A percentile compares a stretch with the other conserved stretches of the same genome.
Evolutionary conservation across 2,797 vertebrate species (phyloP).

Genomic region (Acomys russatus): DNA sequence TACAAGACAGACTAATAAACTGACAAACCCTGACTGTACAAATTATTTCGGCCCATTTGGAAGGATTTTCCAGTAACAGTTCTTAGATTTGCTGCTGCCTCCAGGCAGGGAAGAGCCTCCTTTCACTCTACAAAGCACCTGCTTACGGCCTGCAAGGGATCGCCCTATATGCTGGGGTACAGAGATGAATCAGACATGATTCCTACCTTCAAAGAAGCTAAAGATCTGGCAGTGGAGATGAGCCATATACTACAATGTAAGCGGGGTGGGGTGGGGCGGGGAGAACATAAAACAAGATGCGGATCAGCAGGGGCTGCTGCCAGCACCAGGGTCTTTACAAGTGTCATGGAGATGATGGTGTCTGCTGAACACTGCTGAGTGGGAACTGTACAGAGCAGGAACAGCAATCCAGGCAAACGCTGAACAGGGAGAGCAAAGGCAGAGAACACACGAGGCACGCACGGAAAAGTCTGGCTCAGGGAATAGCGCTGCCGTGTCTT

Average conservation of each 20-base stretch:
- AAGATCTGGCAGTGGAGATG: slow-evolving; percentile 27
- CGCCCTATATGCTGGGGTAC: slow-evolving; percentile 7
- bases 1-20: background rate
- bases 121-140: slow-evolving; percentile 21
- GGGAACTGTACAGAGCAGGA: background rate
- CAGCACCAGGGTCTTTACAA: background rate
- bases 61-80: slow-evolving; percentile 39
- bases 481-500: background rate
- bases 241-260: slow-evolving; percentile 18
- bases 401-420: background rate
- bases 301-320: background rate
- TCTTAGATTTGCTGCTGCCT: slow-evolving; percentile 44
- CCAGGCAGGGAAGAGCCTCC: background rate
- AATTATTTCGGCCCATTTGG: background rate
- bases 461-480: background rate
- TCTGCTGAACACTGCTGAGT: background rate
- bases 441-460: background rate
- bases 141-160: background rate
- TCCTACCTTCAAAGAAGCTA: slow-evolving; percentile 59
- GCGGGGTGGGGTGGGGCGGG: too few relatives aligned
- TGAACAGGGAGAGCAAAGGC: background rate
- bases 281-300: slow-evolving; percentile 27
- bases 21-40: slow-evolving; percentile 13
- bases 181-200: slow-evolving; percentile 72
- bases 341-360: background rate